These are phyloP conservation scores for Lampropteryx suffumata DNA, from an alignment of 2,888 invertebrate species.

Conservation along the genomic window DNA sequence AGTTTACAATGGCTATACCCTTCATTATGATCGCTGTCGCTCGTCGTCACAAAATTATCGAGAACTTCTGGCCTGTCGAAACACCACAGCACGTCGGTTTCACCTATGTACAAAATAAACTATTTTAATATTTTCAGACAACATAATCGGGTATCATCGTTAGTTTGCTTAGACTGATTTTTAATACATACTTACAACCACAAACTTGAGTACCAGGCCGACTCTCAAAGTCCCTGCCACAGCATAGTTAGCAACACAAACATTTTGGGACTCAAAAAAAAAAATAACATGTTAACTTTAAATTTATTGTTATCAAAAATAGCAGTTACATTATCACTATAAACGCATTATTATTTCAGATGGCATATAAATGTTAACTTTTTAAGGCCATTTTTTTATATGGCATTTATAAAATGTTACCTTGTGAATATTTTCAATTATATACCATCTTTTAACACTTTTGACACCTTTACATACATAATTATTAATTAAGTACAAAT, in stretches of 20 bases:
- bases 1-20: slow-evolving; percentile 91
- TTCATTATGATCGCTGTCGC: slow-evolving; percentile 91
- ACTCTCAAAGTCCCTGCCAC: too few relatives aligned
- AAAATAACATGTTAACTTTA: slow-evolving; percentile 11
- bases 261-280: too few relatives aligned
- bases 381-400: slow-evolving; percentile 7
- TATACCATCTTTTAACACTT: slow-evolving; percentile 23
- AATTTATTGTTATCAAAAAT: slow-evolving; percentile 32
- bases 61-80: slow-evolving; percentile 85
- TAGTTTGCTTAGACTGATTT: too few relatives aligned
- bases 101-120: slow-evolving; percentile 66
- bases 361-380: slow-evolving; percentile 27
- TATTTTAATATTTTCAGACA: too few relatives aligned
- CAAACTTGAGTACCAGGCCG: too few relatives aligned
- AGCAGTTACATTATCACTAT: slow-evolving; percentile 28
- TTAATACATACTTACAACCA: too few relatives aligned
- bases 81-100: slow-evolving; percentile 88
- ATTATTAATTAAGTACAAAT: slow-evolving; percentile 1
- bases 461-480: slow-evolving; percentile 11
- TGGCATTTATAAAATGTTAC: neutral
- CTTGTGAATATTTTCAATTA: slow-evolving; percentile 14
- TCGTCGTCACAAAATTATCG: slow-evolving; percentile 87
- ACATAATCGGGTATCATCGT: too few relatives aligned
- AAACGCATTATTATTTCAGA: slow-evolving; percentile 18
- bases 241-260: too few relatives aligned